Base-by-base conservation (phyloP, 2,113 vertebrate genomes). In the Pelvicachromis taeniatus region DNA sequence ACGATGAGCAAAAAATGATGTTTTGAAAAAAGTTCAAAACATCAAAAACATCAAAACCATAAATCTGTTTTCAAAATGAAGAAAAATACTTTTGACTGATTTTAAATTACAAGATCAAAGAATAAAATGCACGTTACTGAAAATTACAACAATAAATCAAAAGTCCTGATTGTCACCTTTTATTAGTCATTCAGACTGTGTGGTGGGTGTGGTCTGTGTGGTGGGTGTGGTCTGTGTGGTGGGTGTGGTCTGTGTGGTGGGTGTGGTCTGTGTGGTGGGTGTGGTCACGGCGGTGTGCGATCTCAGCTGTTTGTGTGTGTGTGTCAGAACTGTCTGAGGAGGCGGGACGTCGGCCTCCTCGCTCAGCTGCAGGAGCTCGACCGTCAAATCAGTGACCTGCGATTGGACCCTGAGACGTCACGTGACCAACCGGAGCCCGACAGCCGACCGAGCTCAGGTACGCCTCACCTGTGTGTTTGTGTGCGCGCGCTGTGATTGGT, bases 381-480 rank as follows among this genome's bases (percentile, higher is more conserved):
- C 96, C 96, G 96, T 83, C 98, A 98, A 95, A 99, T 99, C 93
- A 97, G 96, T 17, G 97, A 98, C 85, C 96, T 99, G 82, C 96
- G 96, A 55, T 83, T 99, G 92, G 98, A 99, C 88, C 96, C 95
- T 2, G 97, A 98, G 93, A 95, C 90, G 0, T 92, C 97, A 50
- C 96, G 96, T 81, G 97, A 98, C 14, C 97, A 93, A 56, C 92
- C 94, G 83, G 98, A 99, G 91, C 96, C 95, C 1, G 97, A 99
- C 95, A 99, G 98, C 87, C 96, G 98, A 52, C 97, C 98, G 31
- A 99, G 98, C 94, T 99, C 98, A 95, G 98, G 98, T 86, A 73
- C 56, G 5, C 73, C n/a, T 23, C 3, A 55, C 53, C 53, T 5
- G 8, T 5, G 11, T 12, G 1, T 3, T 1, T 2, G 9, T 2